Conservation (phyloP, 2,888 invertebrate species). For the Pimpla rufipes region DNA sequence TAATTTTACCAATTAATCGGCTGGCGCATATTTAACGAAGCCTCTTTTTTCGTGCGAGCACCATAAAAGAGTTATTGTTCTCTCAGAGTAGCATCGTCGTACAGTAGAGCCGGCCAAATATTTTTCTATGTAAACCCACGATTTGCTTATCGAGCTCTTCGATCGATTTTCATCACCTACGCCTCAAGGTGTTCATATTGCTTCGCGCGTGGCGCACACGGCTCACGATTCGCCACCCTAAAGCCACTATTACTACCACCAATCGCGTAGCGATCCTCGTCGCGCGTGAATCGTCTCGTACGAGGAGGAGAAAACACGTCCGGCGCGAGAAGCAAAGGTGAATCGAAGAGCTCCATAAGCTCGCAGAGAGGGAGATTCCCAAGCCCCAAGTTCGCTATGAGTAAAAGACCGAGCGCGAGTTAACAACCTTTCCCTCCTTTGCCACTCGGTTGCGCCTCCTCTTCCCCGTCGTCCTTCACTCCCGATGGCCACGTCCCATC, state of each 20-base stretch:
- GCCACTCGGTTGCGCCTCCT: slow-evolving; percentile 55
- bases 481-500: slow-evolving; percentile 66
- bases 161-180: too few relatives aligned
- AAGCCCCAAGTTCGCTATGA: slow-evolving; percentile 24
- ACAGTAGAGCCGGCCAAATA: too few relatives aligned
- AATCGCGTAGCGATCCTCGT: background rate
- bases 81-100: too few relatives aligned
- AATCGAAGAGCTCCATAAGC: slow-evolving; percentile 8
- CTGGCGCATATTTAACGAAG: too few relatives aligned
- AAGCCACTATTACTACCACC: background rate
- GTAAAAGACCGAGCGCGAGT: slow-evolving; percentile 67
- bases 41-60: too few relatives aligned
- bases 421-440: slow-evolving; percentile 73
- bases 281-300: background rate
- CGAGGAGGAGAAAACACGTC: background rate
- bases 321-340: background rate
- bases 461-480: slow-evolving; percentile 68
- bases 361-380: slow-evolving; percentile 51
- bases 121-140: too few relatives aligned
- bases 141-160: too few relatives aligned
- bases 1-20: too few relatives aligned
- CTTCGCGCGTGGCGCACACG: too few relatives aligned
- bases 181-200: too few relatives aligned
- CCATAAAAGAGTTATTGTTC: too few relatives aligned
- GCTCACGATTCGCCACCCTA: too few relatives aligned